Evolutionary conservation across 2,797 vertebrate genomes (phyloP).

Genomic region (Hippoglossus hippoglossus): DNA sequence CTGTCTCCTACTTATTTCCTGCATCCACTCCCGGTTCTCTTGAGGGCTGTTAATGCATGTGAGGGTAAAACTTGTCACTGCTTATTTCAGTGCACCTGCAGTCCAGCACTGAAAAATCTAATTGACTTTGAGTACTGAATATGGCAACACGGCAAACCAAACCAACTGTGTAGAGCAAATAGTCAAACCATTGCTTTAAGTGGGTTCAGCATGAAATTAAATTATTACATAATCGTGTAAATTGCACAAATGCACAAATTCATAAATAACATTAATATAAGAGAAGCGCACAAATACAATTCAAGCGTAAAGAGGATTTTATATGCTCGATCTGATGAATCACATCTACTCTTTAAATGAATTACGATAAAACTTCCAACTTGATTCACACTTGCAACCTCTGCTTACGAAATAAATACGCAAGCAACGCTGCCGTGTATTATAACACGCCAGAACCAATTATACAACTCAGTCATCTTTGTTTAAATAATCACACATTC

Average conservation of each 20-base stretch:
- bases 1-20: not conserved
- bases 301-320: too few species aligned
- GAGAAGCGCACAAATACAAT: too few species aligned
- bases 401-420: not conserved
- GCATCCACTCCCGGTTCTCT: not conserved
- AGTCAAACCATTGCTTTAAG: too few species aligned
- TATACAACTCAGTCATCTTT: constrained; percentile 10
- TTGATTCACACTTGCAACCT: not conserved
- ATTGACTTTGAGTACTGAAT: too few species aligned
- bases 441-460: constrained; percentile 3
- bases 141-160: too few species aligned
- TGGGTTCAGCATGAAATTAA: not conserved
- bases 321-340: not conserved
- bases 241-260: not conserved
- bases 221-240: not conserved
- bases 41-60: too few species aligned
- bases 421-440: not conserved
- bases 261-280: not conserved
- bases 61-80: too few species aligned
- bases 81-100: not conserved
- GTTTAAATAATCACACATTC: constrained; percentile 34
- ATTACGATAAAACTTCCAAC: too few species aligned
- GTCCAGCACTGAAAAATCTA: too few species aligned
- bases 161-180: too few species aligned
- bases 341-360: not conserved